Base-by-base conservation (phyloP, 2,888 invertebrate species). In the Caenorhabditis sinica region DNA sequence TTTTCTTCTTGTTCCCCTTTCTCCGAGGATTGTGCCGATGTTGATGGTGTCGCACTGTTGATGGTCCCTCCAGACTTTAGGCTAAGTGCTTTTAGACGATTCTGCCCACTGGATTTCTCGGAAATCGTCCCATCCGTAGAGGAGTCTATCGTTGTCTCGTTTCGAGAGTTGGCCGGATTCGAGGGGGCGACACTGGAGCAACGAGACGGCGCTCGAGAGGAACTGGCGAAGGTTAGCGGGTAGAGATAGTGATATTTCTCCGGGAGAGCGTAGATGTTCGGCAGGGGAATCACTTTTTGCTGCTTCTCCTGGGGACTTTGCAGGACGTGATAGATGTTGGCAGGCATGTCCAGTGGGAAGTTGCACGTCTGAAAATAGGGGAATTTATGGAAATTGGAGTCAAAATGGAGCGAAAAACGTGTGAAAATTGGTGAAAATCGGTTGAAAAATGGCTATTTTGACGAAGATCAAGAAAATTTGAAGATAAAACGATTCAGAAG, bases 331-430 rank as follows among this genome's bases (percentile, higher is more conserved):
- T 87, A 92, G 43, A 92, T 87, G 5, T 90, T 84, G 4, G 87
- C 63, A 4, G 92, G 92, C 87, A 92, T 88, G 51, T 89, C 88
- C 40, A 91, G 73, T 8, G 92, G 92, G 53, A 91, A 92, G 23
- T 73, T 66, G 81, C 92, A 92, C 15, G 77, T 80, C 91, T 91
- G 75, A 77, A 90, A 89, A 43, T 17, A 60, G 51, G 40, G 66
- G 15, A 23, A 17, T 63, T 11, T 74, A 49, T 23, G 36, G 2
- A 2, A 11, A 49, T 51, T 60, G 17, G 30, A 40, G 33, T 49
- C 25, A 63, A 33, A 17, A 63, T 6, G 0, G 28, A 25, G 17
- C 17, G 1, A 9, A 66, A 51, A 49, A 20, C 13, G 51, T 15
- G 56, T 49, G 23, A 53, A 72, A 80, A 61, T 79, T 5, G 23